Conservation (phyloP, 2,113 vertebrate genomes). For the Tauraco erythrolophus region DNA sequence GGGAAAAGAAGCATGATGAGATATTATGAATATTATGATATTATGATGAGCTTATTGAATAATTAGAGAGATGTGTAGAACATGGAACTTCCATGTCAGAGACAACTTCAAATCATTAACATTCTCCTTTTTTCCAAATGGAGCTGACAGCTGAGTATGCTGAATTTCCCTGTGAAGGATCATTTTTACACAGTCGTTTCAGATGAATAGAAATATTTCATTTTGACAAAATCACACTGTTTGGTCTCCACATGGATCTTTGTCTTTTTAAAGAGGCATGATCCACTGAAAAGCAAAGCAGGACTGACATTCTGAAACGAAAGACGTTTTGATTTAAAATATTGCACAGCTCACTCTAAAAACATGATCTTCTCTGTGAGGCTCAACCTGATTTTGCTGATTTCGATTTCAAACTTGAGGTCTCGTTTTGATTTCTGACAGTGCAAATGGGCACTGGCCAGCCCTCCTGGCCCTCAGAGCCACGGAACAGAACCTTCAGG, state of each 20-base stretch:
- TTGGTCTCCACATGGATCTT: neutral
- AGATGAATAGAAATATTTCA: neutral
- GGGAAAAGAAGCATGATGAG: neutral
- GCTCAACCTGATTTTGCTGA: neutral
- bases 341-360: neutral
- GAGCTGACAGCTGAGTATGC: neutral
- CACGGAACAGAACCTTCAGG: neutral
- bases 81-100: neutral
- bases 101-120: neutral
- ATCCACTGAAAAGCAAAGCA: neutral
- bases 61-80: neutral
- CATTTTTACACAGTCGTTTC: neutral
- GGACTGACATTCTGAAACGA: neutral
- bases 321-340: neutral
- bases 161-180: neutral
- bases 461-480: neutral
- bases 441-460: neutral
- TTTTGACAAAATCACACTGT: neutral
- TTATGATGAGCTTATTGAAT: neutral
- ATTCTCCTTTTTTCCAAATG: neutral
- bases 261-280: neutral
- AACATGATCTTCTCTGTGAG: neutral
- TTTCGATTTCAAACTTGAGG: neutral
- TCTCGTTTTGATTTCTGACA: neutral
- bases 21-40: too few species aligned